A percentile compares a stretch with the other conserved stretches of the same genome.
These are phyloP conservation scores for Agonopterix arenella DNA, from an alignment of 2,888 invertebrate species.

Conservation along the genomic window DNA sequence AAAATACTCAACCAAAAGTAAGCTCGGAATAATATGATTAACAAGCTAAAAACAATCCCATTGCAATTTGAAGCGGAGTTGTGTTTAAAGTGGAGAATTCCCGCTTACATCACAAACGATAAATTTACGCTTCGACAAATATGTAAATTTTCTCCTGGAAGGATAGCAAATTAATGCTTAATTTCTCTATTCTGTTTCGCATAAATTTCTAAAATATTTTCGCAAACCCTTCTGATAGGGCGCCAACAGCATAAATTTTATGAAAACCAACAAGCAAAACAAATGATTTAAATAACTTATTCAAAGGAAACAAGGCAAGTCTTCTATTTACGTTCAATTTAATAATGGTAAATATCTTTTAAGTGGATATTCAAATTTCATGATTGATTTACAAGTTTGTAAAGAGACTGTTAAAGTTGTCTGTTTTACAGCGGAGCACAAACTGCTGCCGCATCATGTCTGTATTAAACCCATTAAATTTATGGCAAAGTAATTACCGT, in stretches of 20 bases:
- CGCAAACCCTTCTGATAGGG: slow-evolving; percentile 42
- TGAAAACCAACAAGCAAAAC: slow-evolving; percentile 35
- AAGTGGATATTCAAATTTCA: slow-evolving; percentile 28
- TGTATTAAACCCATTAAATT: too few relatives aligned
- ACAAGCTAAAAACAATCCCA: not conserved
- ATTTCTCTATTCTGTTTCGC: slow-evolving; percentile 58
- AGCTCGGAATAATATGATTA: not conserved
- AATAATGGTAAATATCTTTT: slow-evolving; percentile 29
- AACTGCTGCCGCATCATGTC: too few relatives aligned
- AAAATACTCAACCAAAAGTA: not conserved
- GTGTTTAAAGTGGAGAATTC: slow-evolving; percentile 10
- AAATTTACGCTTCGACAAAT: slow-evolving; percentile 55
- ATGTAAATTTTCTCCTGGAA: slow-evolving; percentile 53
- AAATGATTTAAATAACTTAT: slow-evolving; percentile 29
- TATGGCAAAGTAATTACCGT: too few relatives aligned
- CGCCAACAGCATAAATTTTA: slow-evolving; percentile 35
- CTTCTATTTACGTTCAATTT: slow-evolving; percentile 28
- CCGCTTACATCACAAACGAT: slow-evolving; percentile 44
- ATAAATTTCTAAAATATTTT: slow-evolving; percentile 59
- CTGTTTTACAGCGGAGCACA: slow-evolving; percentile 3
- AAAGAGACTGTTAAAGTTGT: slow-evolving; percentile 15
- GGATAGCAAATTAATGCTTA: slow-evolving; percentile 61
- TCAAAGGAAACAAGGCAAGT: slow-evolving; percentile 14
- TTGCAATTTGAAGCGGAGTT: not conserved
- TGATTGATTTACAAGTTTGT: slow-evolving; percentile 30